Conservation (phyloP, 2,888 invertebrate species). For the Leptopilina myrica region DNA sequence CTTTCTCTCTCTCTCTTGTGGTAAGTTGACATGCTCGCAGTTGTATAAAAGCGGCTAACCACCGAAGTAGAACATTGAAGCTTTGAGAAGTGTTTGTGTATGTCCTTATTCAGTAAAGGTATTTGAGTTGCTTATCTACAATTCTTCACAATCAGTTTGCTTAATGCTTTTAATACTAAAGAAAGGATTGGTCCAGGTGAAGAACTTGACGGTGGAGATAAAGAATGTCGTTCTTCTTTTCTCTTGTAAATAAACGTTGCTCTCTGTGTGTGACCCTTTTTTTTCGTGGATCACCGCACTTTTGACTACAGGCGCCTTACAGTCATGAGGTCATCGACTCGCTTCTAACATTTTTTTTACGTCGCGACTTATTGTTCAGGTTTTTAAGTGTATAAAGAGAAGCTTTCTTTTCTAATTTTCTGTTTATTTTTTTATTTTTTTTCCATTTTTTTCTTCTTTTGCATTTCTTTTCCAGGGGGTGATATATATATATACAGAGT, state of each 20-base stretch:
- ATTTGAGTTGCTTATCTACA: slow-evolving; percentile 35
- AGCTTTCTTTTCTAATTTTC: slow-evolving; percentile 7
- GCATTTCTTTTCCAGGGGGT: not conserved
- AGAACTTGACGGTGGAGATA: slow-evolving; percentile 30
- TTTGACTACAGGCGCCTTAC: slow-evolving; percentile 5
- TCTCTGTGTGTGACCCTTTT: slow-evolving; percentile 31
- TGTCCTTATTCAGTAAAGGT: slow-evolving; percentile 18
- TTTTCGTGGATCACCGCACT: slow-evolving; percentile 19
- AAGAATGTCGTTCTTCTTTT: slow-evolving; percentile 35
- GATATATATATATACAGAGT: not conserved
- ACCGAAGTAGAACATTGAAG: slow-evolving; percentile 18
- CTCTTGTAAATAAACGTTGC: slow-evolving; percentile 33
- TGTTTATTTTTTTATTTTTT: not conserved
- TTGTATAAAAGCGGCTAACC: slow-evolving; percentile 13
- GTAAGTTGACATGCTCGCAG: not conserved
- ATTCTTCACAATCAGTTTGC: slow-evolving; percentile 33
- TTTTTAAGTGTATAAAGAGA: slow-evolving; percentile 3
- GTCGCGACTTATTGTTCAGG: slow-evolving; percentile 20
- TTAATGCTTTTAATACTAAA: slow-evolving; percentile 29
- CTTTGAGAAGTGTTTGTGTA: slow-evolving; percentile 20
- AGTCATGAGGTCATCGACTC: slow-evolving; percentile 34
- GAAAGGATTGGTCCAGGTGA: slow-evolving; percentile 32
- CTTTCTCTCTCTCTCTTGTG: not conserved
- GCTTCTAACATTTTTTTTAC: not conserved
- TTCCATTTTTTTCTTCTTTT: not conserved